Percentiles rank a stretch among this genome's conserved stretches.
phyloP scores from a whole-genome alignment of 2,113 vertebrate species.

The Pangasianodon hypophthalmus region DNA sequence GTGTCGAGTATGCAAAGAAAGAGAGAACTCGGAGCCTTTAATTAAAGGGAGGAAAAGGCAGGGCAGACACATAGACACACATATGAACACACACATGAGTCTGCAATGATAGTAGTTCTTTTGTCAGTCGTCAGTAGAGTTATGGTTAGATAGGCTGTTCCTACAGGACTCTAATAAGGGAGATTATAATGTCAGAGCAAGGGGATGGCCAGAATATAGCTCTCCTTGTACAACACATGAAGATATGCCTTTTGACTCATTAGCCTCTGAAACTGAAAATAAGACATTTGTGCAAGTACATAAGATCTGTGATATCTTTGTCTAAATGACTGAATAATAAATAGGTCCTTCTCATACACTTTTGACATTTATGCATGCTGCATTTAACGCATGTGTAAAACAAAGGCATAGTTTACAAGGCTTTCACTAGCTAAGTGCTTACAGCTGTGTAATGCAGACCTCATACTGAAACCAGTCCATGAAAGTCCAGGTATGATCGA shows the following conservation, averaged over 20 bases:
- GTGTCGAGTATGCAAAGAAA: conserved; percentile 93
- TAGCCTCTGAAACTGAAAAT: conserved; percentile 32
- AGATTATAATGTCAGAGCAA: conserved; percentile 62
- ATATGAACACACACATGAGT: neutral
- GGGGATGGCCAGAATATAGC: conserved; percentile 36
- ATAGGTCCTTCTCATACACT: neutral
- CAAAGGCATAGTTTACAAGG: neutral
- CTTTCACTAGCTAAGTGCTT: neutral
- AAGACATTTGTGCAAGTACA: conserved; percentile 25
- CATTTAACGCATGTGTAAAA: neutral
- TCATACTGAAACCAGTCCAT: neutral
- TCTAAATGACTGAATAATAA: conserved; percentile 16
- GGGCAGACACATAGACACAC: conserved; percentile 74
- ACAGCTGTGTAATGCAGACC: neutral
- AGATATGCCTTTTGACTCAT: conserved; percentile 15
- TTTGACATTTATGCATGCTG: neutral
- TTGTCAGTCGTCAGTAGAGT: conserved; percentile 86
- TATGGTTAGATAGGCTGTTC: conserved; percentile 73
- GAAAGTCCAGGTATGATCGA: neutral
- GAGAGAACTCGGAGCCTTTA: conserved; percentile 88
- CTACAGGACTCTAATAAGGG: conserved; percentile 70
- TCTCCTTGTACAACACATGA: conserved; percentile 4
- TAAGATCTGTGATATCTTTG: conserved; percentile 20
- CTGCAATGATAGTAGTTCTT: conserved; percentile 90
- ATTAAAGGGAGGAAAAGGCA: conserved; percentile 91